Evolutionary conservation across 2,113 vertebrate genomes (phyloP), one percentile per base, ranked within the genome.

Genomic region (Nibea albiflora): DNA sequence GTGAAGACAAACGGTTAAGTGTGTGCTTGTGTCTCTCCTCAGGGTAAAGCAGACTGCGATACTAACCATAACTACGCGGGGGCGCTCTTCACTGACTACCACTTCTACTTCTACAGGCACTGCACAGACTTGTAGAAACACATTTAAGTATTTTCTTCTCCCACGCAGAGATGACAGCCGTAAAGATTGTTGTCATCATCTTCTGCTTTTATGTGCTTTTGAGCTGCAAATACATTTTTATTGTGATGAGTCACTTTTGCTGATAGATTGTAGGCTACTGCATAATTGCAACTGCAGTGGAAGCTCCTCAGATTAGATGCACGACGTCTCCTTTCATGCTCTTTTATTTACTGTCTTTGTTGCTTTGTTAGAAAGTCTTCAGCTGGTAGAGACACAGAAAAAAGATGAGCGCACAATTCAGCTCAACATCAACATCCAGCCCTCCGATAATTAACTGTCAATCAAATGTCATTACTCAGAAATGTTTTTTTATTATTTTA

Each of bases 31-130:
- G 7, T 84, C 24, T 71, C 60, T 61, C 5, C 17, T 65, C 92
- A 99, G 97, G 97, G 96, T 70, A 93, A 97, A 86, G 97, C 96
- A n/a, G 87, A 95, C 91, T 99, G 97, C 92, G 95, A 84, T 4
- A 97, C 96, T 4, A 95, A 98, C 84, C 93, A 88, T 81, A 94
- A 96, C 90, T 97, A 94, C 56, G 90, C 92, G 58, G 97, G 96
- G 78, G 91, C 93, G 3, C 95, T 97, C 86, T 99, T 97, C 88
- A 98, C 97, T 19, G 97, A 99, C 92, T 98, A 99, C 89, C 91
- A 96, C 85, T 96, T 99, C 91, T 92, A 97, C 89, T 99, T 99
- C 93, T 97, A 97, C 94, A 94, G 96, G 75, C 95, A 88, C 44
- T 99, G 98, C 88, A 88, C 63, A 93, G 60, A 90, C 16, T 50